phyloP scores from a whole-genome alignment of 1,140 invertebrate genomes.

The Rhyacophila brunnea region DNA sequence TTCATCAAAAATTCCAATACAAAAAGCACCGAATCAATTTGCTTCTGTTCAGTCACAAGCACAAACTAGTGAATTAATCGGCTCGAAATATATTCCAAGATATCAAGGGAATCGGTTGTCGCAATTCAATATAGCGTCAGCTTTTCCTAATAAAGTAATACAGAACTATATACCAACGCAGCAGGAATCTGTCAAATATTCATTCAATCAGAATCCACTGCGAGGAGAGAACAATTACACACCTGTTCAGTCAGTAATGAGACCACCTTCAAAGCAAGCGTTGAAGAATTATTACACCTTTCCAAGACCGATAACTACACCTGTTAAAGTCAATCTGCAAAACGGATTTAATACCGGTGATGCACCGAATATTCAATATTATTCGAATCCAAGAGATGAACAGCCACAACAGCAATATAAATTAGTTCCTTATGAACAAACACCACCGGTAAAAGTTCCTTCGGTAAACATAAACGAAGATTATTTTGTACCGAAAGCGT shows the following conservation, averaged over 20 bases:
- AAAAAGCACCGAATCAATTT: conserved; percentile 40
- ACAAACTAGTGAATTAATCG: conserved; percentile 42
- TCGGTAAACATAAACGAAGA: conserved; percentile 19
- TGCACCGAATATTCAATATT: conserved; percentile 23
- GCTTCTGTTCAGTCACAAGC: conserved; percentile 38
- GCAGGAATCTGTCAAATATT: conserved; percentile 13
- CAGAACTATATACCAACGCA: conserved; percentile 33
- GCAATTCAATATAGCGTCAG: conserved; percentile 50
- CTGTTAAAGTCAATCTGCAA: conserved; percentile 34
- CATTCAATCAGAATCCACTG: conserved; percentile 6
- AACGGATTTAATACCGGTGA: conserved; percentile 45
- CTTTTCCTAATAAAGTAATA: conserved; percentile 47
- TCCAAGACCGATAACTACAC: conserved; percentile 22
- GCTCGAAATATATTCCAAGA: conserved; percentile 44
- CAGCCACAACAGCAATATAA: conserved; percentile 46
- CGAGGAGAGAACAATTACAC: neutral
- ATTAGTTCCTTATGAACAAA: conserved; percentile 52
- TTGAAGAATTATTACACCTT: conserved; percentile 14
- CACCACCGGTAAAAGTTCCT: conserved; percentile 44
- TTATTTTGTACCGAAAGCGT: conserved; percentile 23
- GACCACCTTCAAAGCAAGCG: conserved; percentile 17
- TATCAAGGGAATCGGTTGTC: conserved; percentile 52
- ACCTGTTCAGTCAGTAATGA: conserved; percentile 23
- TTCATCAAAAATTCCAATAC: conserved; percentile 42
- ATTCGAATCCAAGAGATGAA: conserved; percentile 22